Evolutionary conservation across 2,113 vertebrate species (phyloP).

Genomic region (Nyctibius bracteatus): DNA sequence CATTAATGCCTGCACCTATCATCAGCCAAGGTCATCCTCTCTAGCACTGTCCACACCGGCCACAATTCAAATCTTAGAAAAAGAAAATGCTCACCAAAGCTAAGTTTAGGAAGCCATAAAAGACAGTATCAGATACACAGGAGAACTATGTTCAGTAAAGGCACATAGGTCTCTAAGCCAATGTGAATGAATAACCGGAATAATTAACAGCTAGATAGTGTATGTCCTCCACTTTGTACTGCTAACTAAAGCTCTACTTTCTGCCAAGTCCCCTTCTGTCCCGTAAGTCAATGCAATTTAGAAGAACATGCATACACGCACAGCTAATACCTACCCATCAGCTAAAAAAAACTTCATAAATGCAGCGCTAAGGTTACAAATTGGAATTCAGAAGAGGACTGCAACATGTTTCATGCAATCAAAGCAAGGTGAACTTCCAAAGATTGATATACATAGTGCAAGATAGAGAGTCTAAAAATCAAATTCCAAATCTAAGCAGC

Average conservation of each 20-base stretch:
- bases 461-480: not conserved
- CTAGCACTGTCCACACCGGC: not conserved
- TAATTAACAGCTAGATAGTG: not conserved
- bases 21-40: not conserved
- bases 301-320: not conserved
- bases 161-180: not conserved
- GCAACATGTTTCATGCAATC: not conserved
- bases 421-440: not conserved
- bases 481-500: not conserved
- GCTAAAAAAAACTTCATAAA: not conserved
- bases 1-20: not conserved
- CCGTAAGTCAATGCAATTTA: not conserved
- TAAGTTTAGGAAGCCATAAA: not conserved
- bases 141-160: not conserved
- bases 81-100: not conserved
- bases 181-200: not conserved
- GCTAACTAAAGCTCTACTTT: not conserved
- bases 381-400: not conserved
- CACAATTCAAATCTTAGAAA: not conserved
- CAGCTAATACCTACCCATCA: not conserved
- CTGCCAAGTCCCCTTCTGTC: not conserved
- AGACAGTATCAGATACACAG: not conserved
- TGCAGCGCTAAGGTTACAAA: not conserved
- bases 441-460: not conserved
- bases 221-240: not conserved